phyloP scores from a whole-genome alignment of 2,113 vertebrate species.

The Dolichallabes microphthalmus region DNA sequence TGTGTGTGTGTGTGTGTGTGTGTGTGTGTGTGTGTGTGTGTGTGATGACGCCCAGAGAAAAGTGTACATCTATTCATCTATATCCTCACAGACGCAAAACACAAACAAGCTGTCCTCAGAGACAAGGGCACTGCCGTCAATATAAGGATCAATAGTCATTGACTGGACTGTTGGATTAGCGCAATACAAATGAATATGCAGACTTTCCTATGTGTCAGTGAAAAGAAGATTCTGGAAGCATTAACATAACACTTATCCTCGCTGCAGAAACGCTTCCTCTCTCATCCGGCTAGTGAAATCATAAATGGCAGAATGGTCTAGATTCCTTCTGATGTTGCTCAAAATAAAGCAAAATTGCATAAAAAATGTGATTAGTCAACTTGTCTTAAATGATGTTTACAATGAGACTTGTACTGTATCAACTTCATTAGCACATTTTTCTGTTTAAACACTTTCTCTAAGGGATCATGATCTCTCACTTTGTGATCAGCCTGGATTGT shows the following conservation, averaged over 20 bases:
- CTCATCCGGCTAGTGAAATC: slow-evolving; percentile 24
- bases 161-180: slow-evolving; percentile 57
- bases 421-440: background rate
- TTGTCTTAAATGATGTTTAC: background rate
- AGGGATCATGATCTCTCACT: background rate
- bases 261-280: background rate
- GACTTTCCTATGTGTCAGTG: slow-evolving; percentile 28
- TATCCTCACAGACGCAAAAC: slow-evolving; percentile 26
- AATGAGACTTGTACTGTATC: background rate
- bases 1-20: too few relatives aligned
- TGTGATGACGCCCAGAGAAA: slow-evolving; percentile 17
- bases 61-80: background rate
- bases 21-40: background rate
- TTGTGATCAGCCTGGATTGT: background rate
- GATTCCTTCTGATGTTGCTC: slow-evolving; percentile 6
- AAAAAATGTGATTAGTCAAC: background rate
- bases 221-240: slow-evolving; percentile 18
- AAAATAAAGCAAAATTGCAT: background rate
- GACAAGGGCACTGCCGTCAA: slow-evolving; percentile 56
- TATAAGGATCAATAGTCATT: slow-evolving; percentile 61
- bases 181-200: slow-evolving; percentile 59
- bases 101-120: slow-evolving; percentile 63
- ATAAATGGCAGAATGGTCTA: slow-evolving; percentile 8
- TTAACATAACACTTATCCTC: background rate
- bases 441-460: background rate